These are phyloP conservation scores for Flexamia atlantica DNA, from an alignment of 2,888 invertebrate genomes.

Conservation along the genomic window DNA sequence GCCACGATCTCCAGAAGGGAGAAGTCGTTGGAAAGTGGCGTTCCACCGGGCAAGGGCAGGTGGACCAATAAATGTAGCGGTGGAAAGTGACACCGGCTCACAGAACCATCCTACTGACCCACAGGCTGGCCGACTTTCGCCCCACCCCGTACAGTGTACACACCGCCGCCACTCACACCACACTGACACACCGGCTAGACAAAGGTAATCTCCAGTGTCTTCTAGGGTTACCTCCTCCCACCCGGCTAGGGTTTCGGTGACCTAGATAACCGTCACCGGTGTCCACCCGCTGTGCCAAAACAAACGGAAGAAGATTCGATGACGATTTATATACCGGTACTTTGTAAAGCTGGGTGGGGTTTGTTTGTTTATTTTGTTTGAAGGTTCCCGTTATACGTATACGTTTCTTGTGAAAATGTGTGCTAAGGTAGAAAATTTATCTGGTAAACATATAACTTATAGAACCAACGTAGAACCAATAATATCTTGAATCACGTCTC, in stretches of 20 bases:
- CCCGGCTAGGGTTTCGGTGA: slow-evolving; percentile 17
- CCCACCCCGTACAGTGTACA: neutral
- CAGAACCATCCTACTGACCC: slow-evolving; percentile 55
- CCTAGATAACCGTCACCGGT: neutral
- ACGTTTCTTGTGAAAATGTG: too few species aligned
- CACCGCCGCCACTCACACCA: neutral
- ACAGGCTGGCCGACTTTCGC: slow-evolving; percentile 54
- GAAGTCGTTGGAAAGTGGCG: slow-evolving; percentile 40
- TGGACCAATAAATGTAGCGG: slow-evolving; percentile 50
- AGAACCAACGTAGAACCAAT: too few species aligned
- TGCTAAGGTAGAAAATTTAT: too few species aligned
- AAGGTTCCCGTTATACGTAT: too few species aligned
- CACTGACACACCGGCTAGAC: slow-evolving; percentile 10
- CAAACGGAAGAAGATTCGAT: neutral
- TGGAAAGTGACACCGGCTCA: slow-evolving; percentile 51
- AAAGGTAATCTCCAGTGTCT: slow-evolving; percentile 19
- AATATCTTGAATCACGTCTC: too few species aligned
- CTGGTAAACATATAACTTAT: too few species aligned
- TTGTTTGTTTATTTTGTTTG: too few species aligned
- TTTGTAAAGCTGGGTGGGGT: too few species aligned
- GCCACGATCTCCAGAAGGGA: slow-evolving; percentile 28
- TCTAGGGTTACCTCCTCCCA: slow-evolving; percentile 40
- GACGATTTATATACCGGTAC: too few species aligned
- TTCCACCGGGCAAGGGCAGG: slow-evolving; percentile 31
- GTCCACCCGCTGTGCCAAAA: slow-evolving; percentile 15